These are phyloP conservation scores for Noctuana brunneofusca DNA, from an alignment of 2,888 invertebrate species.

Conservation along the genomic window DNA sequence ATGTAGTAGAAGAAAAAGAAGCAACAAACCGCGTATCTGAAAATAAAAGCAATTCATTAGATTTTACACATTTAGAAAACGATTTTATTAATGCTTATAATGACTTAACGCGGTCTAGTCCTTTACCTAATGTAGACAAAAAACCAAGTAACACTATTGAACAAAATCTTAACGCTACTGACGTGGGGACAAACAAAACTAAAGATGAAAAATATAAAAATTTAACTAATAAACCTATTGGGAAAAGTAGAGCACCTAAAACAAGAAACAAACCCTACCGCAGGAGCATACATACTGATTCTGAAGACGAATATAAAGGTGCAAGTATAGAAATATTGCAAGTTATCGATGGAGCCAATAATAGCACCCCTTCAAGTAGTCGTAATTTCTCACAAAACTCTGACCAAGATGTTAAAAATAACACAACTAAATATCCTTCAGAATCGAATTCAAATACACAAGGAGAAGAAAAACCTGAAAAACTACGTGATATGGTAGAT, in stretches of 20 bases:
- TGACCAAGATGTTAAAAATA: conserved; percentile 6
- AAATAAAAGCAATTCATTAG: conserved; percentile 50
- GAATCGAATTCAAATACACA: neutral
- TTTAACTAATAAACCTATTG: neutral
- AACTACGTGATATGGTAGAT: conserved; percentile 81
- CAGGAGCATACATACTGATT: conserved; percentile 16
- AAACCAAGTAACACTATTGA: conserved; percentile 30
- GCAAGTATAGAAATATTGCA: conserved; percentile 2
- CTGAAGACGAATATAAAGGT: conserved; percentile 19
- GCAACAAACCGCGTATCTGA: conserved; percentile 28
- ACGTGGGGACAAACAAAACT: conserved; percentile 7
- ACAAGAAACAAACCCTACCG: conserved; percentile 20
- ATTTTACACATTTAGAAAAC: conserved; percentile 72
- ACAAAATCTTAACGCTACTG: conserved; percentile 31
- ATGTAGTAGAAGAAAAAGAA: conserved; percentile 38
- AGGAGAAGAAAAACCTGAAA: conserved; percentile 60
- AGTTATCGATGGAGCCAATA: neutral
- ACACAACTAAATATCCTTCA: neutral
- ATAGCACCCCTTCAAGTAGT: neutral
- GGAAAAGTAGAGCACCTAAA: conserved; percentile 18
- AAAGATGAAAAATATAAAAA: conserved; percentile 5
- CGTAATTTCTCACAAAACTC: conserved; percentile 16
- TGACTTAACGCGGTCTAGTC: conserved; percentile 69
- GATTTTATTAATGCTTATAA: conserved; percentile 79
- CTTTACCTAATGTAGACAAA: conserved; percentile 62